Percentiles rank a stretch among this genome's conserved stretches.
Conservation (phyloP, 1,140 invertebrate genomes). For the Eufriesea mexicana region DNA sequence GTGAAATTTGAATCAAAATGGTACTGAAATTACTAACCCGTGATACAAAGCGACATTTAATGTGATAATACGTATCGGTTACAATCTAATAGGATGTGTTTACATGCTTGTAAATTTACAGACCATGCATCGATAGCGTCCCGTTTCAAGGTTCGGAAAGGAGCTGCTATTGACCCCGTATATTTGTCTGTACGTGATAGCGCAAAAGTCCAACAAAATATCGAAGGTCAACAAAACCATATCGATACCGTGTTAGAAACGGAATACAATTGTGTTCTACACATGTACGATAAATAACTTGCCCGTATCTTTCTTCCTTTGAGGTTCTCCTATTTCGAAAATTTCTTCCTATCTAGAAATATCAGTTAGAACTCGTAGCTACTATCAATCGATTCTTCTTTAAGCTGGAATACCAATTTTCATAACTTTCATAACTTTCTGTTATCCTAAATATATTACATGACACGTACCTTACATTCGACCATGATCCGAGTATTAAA, state of each 20-base stretch:
- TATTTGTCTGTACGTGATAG: not conserved
- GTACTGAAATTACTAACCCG: not conserved
- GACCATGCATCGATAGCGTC: not conserved
- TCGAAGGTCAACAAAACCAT: not conserved
- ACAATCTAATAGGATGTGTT: not conserved
- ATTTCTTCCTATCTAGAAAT: not conserved
- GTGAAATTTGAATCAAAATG: not conserved
- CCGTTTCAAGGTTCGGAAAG: not conserved
- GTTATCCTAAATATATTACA: not conserved
- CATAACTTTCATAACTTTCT: not conserved
- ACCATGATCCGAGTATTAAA: not conserved
- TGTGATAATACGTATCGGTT: slow-evolving; percentile 21
- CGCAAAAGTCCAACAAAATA: not conserved
- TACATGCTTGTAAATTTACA: not conserved
- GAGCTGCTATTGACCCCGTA: not conserved
- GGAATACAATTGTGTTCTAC: not conserved
- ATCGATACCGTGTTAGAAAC: not conserved
- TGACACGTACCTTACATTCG: not conserved
- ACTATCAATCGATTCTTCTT: not conserved
- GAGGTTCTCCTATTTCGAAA: too few species aligned
- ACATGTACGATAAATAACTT: not conserved
- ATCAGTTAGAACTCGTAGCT: not conserved
- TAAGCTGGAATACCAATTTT: not conserved
- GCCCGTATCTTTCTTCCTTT: not conserved
- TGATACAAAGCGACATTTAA: slow-evolving; percentile 46